Conservation (phyloP, 1,140 invertebrate genomes). For the Drosophila littoralis region DNA sequence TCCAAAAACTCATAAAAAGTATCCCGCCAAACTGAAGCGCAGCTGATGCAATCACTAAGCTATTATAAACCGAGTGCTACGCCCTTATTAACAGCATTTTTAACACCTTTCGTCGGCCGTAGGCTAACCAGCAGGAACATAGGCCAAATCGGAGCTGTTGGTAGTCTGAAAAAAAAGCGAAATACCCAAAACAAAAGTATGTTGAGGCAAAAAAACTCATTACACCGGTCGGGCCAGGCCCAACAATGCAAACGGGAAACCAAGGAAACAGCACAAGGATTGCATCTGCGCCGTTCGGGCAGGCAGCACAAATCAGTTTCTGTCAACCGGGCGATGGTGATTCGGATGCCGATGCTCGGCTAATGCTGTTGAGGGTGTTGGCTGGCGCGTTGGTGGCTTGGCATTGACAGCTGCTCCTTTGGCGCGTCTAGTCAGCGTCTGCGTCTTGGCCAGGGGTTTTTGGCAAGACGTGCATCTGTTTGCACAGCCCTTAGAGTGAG, state of each 20-base stretch:
- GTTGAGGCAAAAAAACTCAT: slow-evolving; percentile 57
- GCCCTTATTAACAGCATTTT: slow-evolving; percentile 72
- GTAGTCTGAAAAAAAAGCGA: slow-evolving; percentile 29
- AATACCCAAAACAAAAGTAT: slow-evolving; percentile 52
- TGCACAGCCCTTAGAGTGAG: slow-evolving; percentile 36
- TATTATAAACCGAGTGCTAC: slow-evolving; percentile 41
- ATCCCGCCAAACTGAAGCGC: slow-evolving; percentile 4
- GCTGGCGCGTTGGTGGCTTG: slow-evolving; percentile 72
- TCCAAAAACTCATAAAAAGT: too few relatives aligned
- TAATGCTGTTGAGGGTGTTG: slow-evolving; percentile 53
- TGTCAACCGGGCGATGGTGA: slow-evolving; percentile 58
- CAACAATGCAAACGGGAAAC: slow-evolving; percentile 65
- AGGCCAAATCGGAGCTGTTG: slow-evolving; percentile 17
- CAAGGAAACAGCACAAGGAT: slow-evolving; percentile 44
- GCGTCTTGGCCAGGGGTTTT: slow-evolving; percentile 50
- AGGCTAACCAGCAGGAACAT: slow-evolving; percentile 15
- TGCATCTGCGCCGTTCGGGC: slow-evolving; percentile 58
- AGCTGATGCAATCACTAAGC: slow-evolving; percentile 42
- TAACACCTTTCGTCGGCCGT: slow-evolving; percentile 54
- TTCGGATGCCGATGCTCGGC: slow-evolving; percentile 18
- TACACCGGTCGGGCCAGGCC: slow-evolving; percentile 63
- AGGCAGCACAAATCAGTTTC: slow-evolving; percentile 64
- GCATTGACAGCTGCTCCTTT: slow-evolving; percentile 74
- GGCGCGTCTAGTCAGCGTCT: slow-evolving; percentile 49
- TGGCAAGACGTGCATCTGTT: slow-evolving; percentile 75